phyloP scores from a whole-genome alignment of 1,140 invertebrate genomes.

The Diabrotica undecimpunctata region DNA sequence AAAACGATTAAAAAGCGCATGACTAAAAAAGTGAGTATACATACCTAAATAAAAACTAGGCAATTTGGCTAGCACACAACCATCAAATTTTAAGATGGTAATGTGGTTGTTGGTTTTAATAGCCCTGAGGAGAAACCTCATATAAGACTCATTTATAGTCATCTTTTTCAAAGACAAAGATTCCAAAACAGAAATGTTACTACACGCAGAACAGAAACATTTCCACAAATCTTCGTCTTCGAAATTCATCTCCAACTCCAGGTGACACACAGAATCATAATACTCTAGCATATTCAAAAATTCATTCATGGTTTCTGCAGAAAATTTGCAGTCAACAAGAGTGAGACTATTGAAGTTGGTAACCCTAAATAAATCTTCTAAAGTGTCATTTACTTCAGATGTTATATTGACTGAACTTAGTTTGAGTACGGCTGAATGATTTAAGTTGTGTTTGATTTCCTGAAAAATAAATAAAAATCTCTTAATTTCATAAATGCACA shows the following conservation, averaged over 20 bases:
- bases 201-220: conserved; percentile 36
- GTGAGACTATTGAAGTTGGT: conserved; percentile 38
- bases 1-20: not conserved
- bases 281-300: conserved; percentile 42
- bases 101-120: conserved; percentile 36
- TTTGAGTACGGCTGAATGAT: conserved; percentile 41
- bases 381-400: conserved; percentile 40
- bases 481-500: not conserved
- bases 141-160: conserved; percentile 36
- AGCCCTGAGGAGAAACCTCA: conserved; percentile 33
- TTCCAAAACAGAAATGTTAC: conserved; percentile 33
- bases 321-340: conserved; percentile 39
- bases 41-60: conserved; percentile 41
- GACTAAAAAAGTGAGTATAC: conserved; percentile 18
- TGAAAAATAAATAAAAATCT: conserved; percentile 20
- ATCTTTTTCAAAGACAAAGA: conserved; percentile 38
- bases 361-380: conserved; percentile 42
- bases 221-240: conserved; percentile 39
- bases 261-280: conserved; percentile 38
- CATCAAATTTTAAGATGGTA: conserved; percentile 38
- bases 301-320: conserved; percentile 38
- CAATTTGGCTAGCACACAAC: conserved; percentile 36
- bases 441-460: conserved; percentile 42
- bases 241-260: conserved; percentile 37
- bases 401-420: conserved; percentile 37